Evolutionary conservation across 2,888 invertebrate species (phyloP), one percentile per base, ranked within the genome.

Genomic region (Masnerella sp.): DNA sequence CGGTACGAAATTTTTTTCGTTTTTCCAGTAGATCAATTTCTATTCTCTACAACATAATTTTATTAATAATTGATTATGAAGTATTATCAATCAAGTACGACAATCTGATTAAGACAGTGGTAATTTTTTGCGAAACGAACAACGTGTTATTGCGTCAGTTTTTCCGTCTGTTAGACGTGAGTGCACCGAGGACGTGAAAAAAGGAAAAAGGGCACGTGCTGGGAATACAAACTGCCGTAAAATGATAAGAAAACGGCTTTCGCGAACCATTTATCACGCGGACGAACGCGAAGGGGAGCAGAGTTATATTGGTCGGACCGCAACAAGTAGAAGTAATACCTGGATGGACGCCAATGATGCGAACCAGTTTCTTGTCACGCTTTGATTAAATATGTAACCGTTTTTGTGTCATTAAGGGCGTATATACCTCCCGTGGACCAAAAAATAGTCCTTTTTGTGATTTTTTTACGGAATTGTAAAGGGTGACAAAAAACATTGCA

Each of bases 261-360:
- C 58, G 42, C 8, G 38, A n/a, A 15, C 32, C 49, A 56, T 62
- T 70, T 70, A 56, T 62, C 43, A 64, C 47, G 20, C 61, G 43
- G 25, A 22, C 43, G 36, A 45, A 30, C 18, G 51, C 34, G 2
- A 72, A 72, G 70, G 59, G 43, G 61, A 54, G 73, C 47, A 61
- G 67, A 36, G 14, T 47, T 71, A 34, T 67, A 68, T 62, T 71
- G 74, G 77, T 74, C 71, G 67, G 67, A 67, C 75, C 56, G 79
- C 80, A 80, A 81, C 80, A 81, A 81, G 81, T 81, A 78, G 77
- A 74, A 73, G 42, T 47, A 61, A 72, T 72, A 58, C 47, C 54
- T 65, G 72, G 72, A 58, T 49, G 32, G 20, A n/a, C 47, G 54
- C 65, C 72, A 71, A 59, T 54, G 51, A 64, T 64, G 51, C 32